A percentile compares a stretch with the other conserved stretches of the same genome.
These are phyloP conservation scores for Bembecia ichneumoniformis DNA, from an alignment of 2,888 invertebrate genomes.

Conservation along the genomic window DNA sequence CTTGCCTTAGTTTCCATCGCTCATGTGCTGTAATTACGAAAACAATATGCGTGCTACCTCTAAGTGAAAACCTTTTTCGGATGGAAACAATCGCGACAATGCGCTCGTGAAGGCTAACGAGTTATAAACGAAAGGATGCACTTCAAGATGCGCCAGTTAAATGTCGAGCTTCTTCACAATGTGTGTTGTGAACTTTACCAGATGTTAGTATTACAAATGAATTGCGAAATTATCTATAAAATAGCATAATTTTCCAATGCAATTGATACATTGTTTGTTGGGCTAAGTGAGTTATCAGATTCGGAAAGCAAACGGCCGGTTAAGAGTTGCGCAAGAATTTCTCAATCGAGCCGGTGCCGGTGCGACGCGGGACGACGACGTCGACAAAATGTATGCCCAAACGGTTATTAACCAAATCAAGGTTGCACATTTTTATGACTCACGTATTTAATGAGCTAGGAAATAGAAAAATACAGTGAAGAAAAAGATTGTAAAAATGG, in stretches of 20 bases:
- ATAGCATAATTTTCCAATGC: constrained; percentile 4
- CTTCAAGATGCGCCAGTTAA: constrained; percentile 43
- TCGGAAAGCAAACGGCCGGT: constrained; percentile 26
- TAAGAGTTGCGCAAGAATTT: constrained; percentile 33
- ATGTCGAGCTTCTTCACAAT: constrained; percentile 42
- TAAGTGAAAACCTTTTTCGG: constrained; percentile 11
- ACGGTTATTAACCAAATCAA: constrained; percentile 35
- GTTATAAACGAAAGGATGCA: constrained; percentile 53
- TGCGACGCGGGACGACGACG: constrained; percentile 4
- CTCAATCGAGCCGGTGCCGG: constrained; percentile 20
- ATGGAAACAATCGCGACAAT: constrained; percentile 35
- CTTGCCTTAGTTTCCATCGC: constrained; percentile 48
- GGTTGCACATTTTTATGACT: constrained; percentile 28
- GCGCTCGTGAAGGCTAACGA: constrained; percentile 56
- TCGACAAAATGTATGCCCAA: constrained; percentile 17
- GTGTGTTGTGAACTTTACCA: constrained; percentile 42
- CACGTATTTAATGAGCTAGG: constrained; percentile 28
- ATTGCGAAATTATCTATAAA: constrained; percentile 8
- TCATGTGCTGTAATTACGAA: constrained; percentile 39
- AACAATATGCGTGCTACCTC: constrained; percentile 4
- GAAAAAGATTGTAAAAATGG: neutral
- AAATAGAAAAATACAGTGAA: neutral
- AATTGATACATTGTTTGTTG: constrained; percentile 7
- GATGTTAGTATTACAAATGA: constrained; percentile 10
- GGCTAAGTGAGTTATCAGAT: constrained; percentile 21